A percentile compares a stretch with the other conserved stretches of the same genome.
phyloP scores from a whole-genome alignment of 1,140 invertebrate species.

The Ostrea denselamellosa region DNA sequence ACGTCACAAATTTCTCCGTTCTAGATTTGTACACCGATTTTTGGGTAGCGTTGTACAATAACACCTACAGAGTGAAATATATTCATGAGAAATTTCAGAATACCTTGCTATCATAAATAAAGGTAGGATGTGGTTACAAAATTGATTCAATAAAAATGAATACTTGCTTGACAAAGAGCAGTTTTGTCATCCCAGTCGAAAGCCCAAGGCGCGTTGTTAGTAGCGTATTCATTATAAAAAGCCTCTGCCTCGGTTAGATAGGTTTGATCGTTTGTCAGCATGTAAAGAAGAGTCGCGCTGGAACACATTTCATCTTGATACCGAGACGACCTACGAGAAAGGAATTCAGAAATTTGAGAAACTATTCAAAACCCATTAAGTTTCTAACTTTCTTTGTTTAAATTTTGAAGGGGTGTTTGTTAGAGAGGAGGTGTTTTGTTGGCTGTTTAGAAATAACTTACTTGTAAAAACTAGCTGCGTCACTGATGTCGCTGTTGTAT shows the following conservation, averaged over 20 bases:
- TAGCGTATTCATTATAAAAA: slow-evolving; percentile 44
- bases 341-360: background rate
- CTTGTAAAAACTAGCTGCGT: slow-evolving; percentile 75
- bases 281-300: slow-evolving; percentile 83
- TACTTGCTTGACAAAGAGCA: slow-evolving; percentile 73
- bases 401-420: background rate
- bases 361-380: background rate
- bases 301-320: slow-evolving; percentile 84
- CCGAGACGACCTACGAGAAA: slow-evolving; percentile 78
- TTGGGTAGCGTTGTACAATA: slow-evolving; percentile 50
- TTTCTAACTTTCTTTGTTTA: background rate
- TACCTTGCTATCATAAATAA: background rate
- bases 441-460: background rate
- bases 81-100: background rate
- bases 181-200: slow-evolving; percentile 84
- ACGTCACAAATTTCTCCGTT: slow-evolving; percentile 54
- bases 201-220: slow-evolving; percentile 62
- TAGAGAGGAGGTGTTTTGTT: background rate
- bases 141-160: background rate
- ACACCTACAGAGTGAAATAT: slow-evolving; percentile 73
- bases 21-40: slow-evolving; percentile 49
- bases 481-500: slow-evolving; percentile 74
- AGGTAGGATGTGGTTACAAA: too few species aligned
- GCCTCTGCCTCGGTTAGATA: slow-evolving; percentile 82
- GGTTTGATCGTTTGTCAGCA: slow-evolving; percentile 80